Percentiles rank a stretch among this genome's conserved stretches.
Conservation (phyloP, 2,888 invertebrate species). For the Galeopsomyia nigrocyanea region DNA sequence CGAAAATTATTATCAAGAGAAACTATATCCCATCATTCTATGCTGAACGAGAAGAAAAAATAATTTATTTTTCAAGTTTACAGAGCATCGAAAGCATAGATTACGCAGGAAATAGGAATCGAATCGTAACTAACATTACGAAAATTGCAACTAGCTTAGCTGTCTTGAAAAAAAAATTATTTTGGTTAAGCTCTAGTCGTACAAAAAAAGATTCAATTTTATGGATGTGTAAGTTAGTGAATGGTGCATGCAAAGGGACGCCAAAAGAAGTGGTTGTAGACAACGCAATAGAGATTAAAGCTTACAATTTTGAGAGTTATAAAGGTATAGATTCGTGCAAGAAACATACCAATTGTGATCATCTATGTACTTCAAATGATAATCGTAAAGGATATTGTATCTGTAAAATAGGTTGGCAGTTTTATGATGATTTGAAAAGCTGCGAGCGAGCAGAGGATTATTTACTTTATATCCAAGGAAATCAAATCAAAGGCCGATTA, state of each 20-base stretch:
- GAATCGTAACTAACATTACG: too few species aligned
- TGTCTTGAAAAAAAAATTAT: background rate
- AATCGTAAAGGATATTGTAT: background rate
- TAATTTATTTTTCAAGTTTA: background rate
- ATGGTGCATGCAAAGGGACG: background rate
- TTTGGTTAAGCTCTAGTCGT: background rate
- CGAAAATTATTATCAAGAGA: background rate
- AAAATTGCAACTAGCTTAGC: conserved; percentile 2
- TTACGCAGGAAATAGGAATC: too few species aligned
- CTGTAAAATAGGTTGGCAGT: conserved; percentile 16
- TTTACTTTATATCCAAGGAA: background rate
- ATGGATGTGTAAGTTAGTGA: background rate
- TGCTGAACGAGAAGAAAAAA: background rate
- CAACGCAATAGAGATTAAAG: background rate
- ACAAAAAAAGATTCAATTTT: background rate
- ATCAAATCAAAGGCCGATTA: conserved; percentile 3
- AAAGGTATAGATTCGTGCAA: background rate
- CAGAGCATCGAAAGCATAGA: background rate
- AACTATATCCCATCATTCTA: background rate
- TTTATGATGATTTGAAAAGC: background rate
- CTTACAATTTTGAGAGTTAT: background rate
- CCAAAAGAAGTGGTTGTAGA: background rate
- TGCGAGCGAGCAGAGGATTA: background rate
- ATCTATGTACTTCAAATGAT: background rate
- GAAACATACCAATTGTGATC: conserved; percentile 1